A percentile compares a stretch with the other conserved stretches of the same genome.
These are phyloP conservation scores for Heterochromis multidens DNA, from an alignment of 2,113 vertebrate genomes.

Conservation along the genomic window DNA sequence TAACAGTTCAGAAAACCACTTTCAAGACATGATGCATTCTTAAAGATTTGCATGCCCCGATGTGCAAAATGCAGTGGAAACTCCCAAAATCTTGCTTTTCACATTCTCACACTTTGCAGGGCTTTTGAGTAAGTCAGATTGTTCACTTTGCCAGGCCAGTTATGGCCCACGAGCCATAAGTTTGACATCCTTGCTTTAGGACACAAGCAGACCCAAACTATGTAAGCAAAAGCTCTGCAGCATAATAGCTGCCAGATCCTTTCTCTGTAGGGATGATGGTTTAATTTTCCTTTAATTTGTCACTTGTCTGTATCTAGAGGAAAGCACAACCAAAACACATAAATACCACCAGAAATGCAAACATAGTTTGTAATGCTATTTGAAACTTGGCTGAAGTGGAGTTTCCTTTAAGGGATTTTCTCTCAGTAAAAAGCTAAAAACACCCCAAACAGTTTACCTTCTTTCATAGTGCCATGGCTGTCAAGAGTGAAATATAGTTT, in stretches of 20 bases:
- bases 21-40: neutral
- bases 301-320: neutral
- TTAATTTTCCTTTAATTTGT: neutral
- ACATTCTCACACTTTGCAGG: neutral
- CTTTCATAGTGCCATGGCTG: conserved; percentile 31
- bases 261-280: neutral
- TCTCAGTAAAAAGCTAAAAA: conserved; percentile 25
- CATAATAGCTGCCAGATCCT: neutral
- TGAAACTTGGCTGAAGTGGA: neutral
- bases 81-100: neutral
- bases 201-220: neutral
- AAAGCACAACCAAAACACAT: neutral
- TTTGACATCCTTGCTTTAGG: neutral
- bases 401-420: conserved; percentile 22
- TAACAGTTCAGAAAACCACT: neutral
- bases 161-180: neutral
- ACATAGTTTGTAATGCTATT: conserved; percentile 12
- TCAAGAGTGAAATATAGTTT: conserved; percentile 47
- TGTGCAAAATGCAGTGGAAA: neutral
- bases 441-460: conserved; percentile 18
- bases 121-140: neutral
- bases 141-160: neutral
- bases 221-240: neutral
- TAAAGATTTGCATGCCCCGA: neutral
- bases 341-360: neutral